Percentiles rank a stretch among this genome's conserved stretches.
These are phyloP conservation scores for Tachypleus tridentatus DNA, from an alignment of 1,140 invertebrate genomes.

Conservation along the genomic window DNA sequence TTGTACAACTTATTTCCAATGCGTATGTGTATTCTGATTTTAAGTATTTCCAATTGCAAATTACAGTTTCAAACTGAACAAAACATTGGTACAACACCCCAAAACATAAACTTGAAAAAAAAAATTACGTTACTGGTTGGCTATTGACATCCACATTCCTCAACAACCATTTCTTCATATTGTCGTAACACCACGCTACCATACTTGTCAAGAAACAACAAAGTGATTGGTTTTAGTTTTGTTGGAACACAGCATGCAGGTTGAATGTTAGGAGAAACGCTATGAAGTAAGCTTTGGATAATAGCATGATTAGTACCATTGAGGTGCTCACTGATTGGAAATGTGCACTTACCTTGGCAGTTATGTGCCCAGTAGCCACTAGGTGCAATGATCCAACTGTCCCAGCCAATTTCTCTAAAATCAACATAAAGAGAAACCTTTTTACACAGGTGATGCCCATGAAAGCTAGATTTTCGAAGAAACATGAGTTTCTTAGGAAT, in stretches of 20 bases:
- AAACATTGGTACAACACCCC: too few relatives aligned
- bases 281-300: constrained; percentile 79
- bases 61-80: too few relatives aligned
- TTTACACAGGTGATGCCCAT: not conserved
- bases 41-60: too few relatives aligned
- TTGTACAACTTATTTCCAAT: too few relatives aligned
- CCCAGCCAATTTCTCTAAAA: constrained; percentile 92
- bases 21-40: too few relatives aligned
- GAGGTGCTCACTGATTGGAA: constrained; percentile 64
- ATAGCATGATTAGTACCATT: constrained; percentile 94
- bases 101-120: too few relatives aligned
- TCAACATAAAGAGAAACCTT: constrained; percentile 75
- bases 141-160: constrained; percentile 81
- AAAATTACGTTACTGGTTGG: too few relatives aligned
- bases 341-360: constrained; percentile 84
- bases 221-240: constrained; percentile 69
- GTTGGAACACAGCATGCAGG: constrained; percentile 85
- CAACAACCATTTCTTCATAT: constrained; percentile 91
- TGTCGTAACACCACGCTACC: constrained; percentile 84
- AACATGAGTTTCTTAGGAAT: too few relatives aligned
- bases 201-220: constrained; percentile 75
- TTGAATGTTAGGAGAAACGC: constrained; percentile 54
- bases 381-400: constrained; percentile 88
- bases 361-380: constrained; percentile 87
- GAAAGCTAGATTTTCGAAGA: too few relatives aligned